Percentiles rank a stretch among this genome's conserved stretches.
Conservation (phyloP, 2,797 vertebrate genomes). For the Notolabrus celidotus region DNA sequence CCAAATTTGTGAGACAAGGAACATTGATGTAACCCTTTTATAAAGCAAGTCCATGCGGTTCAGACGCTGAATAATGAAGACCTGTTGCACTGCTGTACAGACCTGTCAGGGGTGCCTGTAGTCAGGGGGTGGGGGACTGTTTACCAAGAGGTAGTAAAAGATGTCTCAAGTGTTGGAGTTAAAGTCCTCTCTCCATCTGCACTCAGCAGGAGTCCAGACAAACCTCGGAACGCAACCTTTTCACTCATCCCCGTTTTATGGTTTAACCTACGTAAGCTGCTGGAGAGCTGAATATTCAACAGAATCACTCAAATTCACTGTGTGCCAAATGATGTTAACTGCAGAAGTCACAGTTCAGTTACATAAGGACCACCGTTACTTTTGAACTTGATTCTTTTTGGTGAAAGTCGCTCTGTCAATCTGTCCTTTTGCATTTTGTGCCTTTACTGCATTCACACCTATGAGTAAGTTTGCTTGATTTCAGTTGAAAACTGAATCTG, state of each 20-base stretch:
- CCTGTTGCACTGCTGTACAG: constrained; percentile 15
- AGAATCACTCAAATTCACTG: too few relatives aligned
- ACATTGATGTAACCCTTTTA: not conserved
- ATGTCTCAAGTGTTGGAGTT: constrained; percentile 47
- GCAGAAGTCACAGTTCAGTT: constrained; percentile 3
- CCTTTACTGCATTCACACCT: too few relatives aligned
- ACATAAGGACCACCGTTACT: not conserved
- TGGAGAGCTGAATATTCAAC: constrained; percentile 19
- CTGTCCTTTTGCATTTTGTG: too few relatives aligned
- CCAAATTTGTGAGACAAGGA: constrained; percentile 15
- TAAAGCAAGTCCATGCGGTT: constrained; percentile 25
- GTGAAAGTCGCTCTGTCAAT: not conserved
- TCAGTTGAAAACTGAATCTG: too few relatives aligned
- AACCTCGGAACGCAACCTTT: constrained; percentile 52
- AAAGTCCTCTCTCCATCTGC: constrained; percentile 24
- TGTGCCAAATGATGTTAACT: constrained; percentile 16
- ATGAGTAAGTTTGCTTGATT: too few relatives aligned
- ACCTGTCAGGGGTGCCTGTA: constrained; percentile 39
- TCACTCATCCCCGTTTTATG: constrained; percentile 52
- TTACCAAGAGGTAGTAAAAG: constrained; percentile 74
- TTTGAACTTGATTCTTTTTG: constrained; percentile 10
- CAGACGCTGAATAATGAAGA: constrained; percentile 15
- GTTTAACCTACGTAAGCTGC: constrained; percentile 41
- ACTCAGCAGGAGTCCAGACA: constrained; percentile 51
- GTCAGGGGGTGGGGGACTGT: constrained; percentile 40